Evolutionary conservation across 1,140 invertebrate genomes (phyloP).

Genomic region (Atopsyche davidsoni): DNA sequence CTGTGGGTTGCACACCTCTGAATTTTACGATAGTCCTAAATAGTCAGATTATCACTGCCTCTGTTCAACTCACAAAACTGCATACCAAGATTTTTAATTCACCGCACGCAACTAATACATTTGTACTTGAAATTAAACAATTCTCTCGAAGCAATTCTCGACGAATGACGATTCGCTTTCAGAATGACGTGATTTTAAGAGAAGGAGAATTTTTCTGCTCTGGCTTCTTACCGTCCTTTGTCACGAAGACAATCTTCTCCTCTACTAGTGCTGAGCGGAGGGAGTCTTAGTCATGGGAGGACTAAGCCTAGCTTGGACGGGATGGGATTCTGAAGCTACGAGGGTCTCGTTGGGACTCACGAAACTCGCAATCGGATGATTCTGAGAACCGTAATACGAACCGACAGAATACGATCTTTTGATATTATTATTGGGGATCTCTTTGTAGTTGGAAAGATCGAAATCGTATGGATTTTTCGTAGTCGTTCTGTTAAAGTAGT

Average conservation of each 20-base stretch:
- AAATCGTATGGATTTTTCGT: conserved; percentile 46
- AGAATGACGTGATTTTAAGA: no score
- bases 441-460: conserved; percentile 33
- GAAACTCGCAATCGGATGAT: conserved; percentile 15
- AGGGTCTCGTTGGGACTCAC: conserved; percentile 18
- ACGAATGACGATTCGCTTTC: no score
- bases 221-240: conserved; percentile 26
- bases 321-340: conserved; percentile 14
- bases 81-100: no score
- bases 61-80: no score
- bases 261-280: no score
- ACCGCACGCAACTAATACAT: no score
- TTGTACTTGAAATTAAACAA: no score
- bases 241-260: conserved; percentile 4
- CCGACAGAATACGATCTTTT: conserved; percentile 40
- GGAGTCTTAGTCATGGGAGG: conserved; percentile 1
- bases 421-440: conserved; percentile 41
- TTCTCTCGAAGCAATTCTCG: no score
- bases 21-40: no score
- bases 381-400: conserved; percentile 34
- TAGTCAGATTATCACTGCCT: no score
- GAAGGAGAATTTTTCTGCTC: no score
- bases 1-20: no score
- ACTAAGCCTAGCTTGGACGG: conserved; percentile 10
- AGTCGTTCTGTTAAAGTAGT: conserved; percentile 38